Conservation (phyloP, 2,113 vertebrate genomes). For the Anolis sagrei region DNA sequence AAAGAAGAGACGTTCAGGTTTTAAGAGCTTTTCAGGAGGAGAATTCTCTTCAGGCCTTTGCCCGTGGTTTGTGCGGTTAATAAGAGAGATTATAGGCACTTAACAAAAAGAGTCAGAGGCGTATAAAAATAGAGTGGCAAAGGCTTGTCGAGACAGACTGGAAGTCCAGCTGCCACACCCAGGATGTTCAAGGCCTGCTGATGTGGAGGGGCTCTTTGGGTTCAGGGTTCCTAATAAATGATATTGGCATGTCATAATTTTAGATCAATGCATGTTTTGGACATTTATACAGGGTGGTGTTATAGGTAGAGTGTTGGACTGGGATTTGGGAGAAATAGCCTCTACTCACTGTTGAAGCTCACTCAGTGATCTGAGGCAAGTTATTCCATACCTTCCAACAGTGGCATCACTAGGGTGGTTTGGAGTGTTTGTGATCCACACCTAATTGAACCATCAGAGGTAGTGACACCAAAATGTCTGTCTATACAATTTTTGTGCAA, state of each 20-base stretch:
- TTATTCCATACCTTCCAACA: background rate
- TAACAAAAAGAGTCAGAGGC: background rate
- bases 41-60: background rate
- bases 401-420: no score
- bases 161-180: background rate
- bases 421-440: no score
- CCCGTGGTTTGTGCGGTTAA: background rate
- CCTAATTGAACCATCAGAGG: no score
- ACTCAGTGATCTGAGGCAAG: background rate
- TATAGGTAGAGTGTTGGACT: background rate
- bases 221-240: background rate
- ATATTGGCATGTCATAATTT: background rate
- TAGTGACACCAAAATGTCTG: no score
- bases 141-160: background rate
- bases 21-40: constrained; percentile 4
- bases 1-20: background rate
- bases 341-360: background rate
- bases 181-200: background rate
- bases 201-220: background rate
- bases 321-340: background rate
- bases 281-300: background rate
- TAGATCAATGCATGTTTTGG: background rate
- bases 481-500: no score
- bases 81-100: background rate
- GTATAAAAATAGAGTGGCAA: background rate